These are phyloP conservation scores for Echeneis naucrates DNA, from an alignment of 2,797 vertebrate genomes.

Conservation along the genomic window DNA sequence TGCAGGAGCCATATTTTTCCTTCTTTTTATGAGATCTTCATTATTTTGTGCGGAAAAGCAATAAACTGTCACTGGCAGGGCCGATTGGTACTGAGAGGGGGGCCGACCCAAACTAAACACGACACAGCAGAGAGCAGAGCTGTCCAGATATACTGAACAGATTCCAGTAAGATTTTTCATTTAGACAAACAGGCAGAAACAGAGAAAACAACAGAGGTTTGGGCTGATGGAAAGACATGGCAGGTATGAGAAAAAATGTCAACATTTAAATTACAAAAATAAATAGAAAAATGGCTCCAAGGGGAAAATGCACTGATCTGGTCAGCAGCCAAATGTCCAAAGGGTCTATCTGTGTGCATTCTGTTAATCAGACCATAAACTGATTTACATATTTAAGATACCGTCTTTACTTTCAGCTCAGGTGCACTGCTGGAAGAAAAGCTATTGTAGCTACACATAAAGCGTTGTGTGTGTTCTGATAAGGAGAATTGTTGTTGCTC, in stretches of 20 bases:
- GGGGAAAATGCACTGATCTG: too few relatives aligned
- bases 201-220: too few relatives aligned
- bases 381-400: not conserved
- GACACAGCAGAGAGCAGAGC: not conserved
- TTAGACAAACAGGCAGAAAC: too few relatives aligned
- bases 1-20: constrained; percentile 77
- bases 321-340: too few relatives aligned
- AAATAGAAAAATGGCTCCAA: too few relatives aligned
- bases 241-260: too few relatives aligned
- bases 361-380: too few relatives aligned
- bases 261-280: too few relatives aligned
- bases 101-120: constrained; percentile 27
- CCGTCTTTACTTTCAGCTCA: not conserved
- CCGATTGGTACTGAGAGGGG: constrained; percentile 34
- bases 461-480: constrained; percentile 15
- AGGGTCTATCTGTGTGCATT: too few relatives aligned
- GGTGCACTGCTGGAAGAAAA: not conserved
- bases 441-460: not conserved
- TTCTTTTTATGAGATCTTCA: constrained; percentile 85
- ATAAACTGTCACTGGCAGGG: constrained; percentile 71
- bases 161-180: too few relatives aligned
- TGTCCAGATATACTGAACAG: too few relatives aligned
- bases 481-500: constrained; percentile 24
- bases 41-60: constrained; percentile 83
- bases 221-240: too few relatives aligned